Percentiles rank a stretch among this genome's conserved stretches.
phyloP scores from a whole-genome alignment of 2,113 vertebrate genomes.

The Odontesthes bonariensis region DNA sequence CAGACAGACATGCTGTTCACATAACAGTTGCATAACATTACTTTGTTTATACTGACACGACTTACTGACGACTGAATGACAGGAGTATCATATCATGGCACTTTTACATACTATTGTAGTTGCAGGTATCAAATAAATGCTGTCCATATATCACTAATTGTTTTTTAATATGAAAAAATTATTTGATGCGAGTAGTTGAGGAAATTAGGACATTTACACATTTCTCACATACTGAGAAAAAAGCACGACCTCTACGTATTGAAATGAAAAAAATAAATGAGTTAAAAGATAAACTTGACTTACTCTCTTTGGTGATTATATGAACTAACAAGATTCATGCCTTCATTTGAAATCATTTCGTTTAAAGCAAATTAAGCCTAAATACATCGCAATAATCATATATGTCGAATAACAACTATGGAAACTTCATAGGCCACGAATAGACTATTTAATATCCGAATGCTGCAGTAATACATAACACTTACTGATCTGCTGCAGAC shows the following conservation, averaged over 20 bases:
- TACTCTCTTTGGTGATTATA: neutral
- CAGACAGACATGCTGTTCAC: neutral
- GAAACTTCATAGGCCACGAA: neutral
- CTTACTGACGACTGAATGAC: too few relatives aligned
- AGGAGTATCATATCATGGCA: neutral
- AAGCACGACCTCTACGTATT: neutral
- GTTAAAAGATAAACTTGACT: neutral
- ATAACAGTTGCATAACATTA: too few relatives aligned
- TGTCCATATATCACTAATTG: neutral
- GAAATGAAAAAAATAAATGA: neutral
- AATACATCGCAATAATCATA: neutral
- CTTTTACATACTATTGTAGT: neutral
- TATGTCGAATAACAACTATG: neutral
- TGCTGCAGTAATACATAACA: too few relatives aligned
- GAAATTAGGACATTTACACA: too few relatives aligned
- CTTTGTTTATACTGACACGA: neutral
- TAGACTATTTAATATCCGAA: neutral
- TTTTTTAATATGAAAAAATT: neutral
- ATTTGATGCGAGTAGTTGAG: too few relatives aligned
- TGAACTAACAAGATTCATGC: neutral
- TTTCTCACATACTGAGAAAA: neutral
- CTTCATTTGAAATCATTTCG: neutral
- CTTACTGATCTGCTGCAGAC: neutral
- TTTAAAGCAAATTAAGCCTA: neutral
- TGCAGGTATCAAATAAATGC: neutral